A percentile compares a stretch with the other conserved stretches of the same genome.
Evolutionary conservation across 2,113 vertebrate genomes (phyloP).

Genomic region (Empidonax alnorum): DNA sequence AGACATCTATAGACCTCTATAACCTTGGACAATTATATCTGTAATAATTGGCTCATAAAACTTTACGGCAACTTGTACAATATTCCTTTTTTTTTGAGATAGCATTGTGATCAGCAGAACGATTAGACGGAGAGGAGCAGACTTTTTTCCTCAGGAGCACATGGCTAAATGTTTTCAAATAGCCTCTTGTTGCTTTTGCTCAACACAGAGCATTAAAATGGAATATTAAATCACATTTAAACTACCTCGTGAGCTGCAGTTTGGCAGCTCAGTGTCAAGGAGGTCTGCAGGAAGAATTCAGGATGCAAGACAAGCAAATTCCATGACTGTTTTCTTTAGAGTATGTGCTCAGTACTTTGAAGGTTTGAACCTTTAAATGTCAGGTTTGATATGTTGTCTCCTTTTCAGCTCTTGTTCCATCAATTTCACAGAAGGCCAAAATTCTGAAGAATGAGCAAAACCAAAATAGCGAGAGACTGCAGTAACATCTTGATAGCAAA

Average conservation of each 20-base stretch:
- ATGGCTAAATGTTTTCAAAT: constrained; percentile 59
- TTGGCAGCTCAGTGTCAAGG: neutral
- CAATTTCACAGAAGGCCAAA: neutral
- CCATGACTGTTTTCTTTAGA: neutral
- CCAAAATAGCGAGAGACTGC: neutral
- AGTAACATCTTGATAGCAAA: neutral
- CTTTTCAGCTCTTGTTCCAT: neutral
- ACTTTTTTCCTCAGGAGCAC: constrained; percentile 47
- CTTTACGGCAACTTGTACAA: constrained; percentile 74
- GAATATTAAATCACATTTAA: neutral
- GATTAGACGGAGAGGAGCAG: constrained; percentile 60
- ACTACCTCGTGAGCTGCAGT: neutral
- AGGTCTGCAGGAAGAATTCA: neutral
- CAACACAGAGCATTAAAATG: neutral
- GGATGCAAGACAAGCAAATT: constrained; percentile 21
- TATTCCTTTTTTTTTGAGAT: constrained; percentile 59
- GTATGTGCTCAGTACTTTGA: neutral
- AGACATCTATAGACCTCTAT: constrained; percentile 67
- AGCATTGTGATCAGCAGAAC: constrained; percentile 65
- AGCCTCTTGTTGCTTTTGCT: constrained; percentile 50
- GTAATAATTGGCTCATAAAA: constrained; percentile 77
- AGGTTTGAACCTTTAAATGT: constrained; percentile 40
- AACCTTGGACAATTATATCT: constrained; percentile 69
- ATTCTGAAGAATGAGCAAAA: neutral
- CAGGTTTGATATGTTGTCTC: neutral